Base-by-base conservation (phyloP, 2,888 invertebrate species). In the Perizoma flavofasciatum region DNA sequence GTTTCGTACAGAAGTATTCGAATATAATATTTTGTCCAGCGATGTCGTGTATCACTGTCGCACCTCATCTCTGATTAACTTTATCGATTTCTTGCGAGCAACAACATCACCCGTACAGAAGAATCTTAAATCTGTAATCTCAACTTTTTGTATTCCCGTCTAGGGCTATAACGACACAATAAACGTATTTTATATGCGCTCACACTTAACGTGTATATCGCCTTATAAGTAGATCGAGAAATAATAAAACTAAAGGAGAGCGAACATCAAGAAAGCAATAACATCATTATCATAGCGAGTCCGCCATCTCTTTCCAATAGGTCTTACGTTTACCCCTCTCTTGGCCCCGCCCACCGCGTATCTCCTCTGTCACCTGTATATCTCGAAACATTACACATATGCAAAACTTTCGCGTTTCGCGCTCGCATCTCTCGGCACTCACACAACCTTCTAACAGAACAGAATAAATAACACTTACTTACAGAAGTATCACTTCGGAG, bases 351-450 rank as follows among this genome's bases (percentile, higher is more conserved):
- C 91, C 83, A 89, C 78, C 84, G 82, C 83, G 87, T 88, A 88
- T 85, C 88, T 87, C 83, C 84, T 82, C 85, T 91, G 91, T 92
- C 91, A 91, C 91, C 92, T 91, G 92, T 90, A 86, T 90, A 92
- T 89, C 90, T 89, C 85, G 87, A 90, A 91, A 90, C 91, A 91
- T 92, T 92, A 92, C 90, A 92, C 92, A 91, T 91, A 92, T 92
- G 91, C 91, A 91, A 91, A 92, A 91, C 89, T 87, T 89, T 88
- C 85, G 80, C 85, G 84, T 82, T 86, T 85, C 80, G 85, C 80
- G 83, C 83, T 88, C 86, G 81, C 86, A 82, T 86, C 87, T 81
- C 80, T 49, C 61, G 68, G 72, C 76, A 75, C 67, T 75, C 66
- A 78, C 79, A 66, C 56, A 46, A 22, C 49, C 69, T 51, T 50